Conservation (phyloP, 2,797 vertebrate species). For the Darevskia mixta region DNA sequence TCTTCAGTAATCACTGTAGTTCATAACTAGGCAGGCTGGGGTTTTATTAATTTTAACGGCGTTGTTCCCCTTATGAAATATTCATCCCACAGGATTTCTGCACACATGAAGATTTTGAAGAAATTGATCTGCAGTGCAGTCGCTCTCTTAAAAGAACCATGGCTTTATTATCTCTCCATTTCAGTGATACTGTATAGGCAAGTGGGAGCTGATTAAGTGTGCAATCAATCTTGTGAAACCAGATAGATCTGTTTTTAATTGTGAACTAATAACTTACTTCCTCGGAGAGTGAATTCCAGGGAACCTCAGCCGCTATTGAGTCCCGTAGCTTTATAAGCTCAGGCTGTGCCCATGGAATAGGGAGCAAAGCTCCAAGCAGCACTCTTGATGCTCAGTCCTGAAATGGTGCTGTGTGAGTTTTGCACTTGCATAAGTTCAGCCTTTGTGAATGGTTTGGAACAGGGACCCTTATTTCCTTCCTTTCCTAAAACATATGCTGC, state of each 20-base stretch:
- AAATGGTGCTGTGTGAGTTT: background rate
- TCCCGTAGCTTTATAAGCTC: constrained; percentile 29
- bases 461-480: background rate
- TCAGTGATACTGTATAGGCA: constrained; percentile 51
- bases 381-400: no score
- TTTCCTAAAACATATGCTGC: background rate
- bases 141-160: constrained; percentile 73
- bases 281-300: constrained; percentile 42
- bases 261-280: constrained; percentile 48
- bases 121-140: constrained; percentile 78
- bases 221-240: constrained; percentile 60
- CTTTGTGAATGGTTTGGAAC: background rate
- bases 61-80: constrained; percentile 79
- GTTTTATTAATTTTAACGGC: constrained; percentile 76
- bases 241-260: constrained; percentile 68
- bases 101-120: constrained; percentile 75
- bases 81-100: constrained; percentile 77
- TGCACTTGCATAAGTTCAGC: background rate
- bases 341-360: constrained; percentile 25
- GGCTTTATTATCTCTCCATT: constrained; percentile 74
- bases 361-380: background rate
- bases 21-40: constrained; percentile 72
- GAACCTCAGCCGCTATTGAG: constrained; percentile 32
- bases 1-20: constrained; percentile 73
- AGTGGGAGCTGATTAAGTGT: constrained; percentile 60